Evolutionary conservation across 2,888 invertebrate species (phyloP).

Genomic region (Acanthosepion pharaonis): DNA sequence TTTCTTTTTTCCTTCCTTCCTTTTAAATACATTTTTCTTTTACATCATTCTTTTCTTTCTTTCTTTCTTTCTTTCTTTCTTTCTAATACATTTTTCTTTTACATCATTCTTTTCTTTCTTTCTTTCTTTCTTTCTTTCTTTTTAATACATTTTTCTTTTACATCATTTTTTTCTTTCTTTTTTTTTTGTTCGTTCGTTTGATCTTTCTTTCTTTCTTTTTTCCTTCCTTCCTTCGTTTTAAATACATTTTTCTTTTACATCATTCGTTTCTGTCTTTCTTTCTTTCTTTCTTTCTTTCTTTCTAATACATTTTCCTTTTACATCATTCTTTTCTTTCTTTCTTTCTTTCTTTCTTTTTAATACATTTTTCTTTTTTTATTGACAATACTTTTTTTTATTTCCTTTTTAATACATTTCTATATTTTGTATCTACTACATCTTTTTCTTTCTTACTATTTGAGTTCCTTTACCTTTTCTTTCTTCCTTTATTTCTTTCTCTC

Average conservation of each 20-base stretch:
- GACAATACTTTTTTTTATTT: background rate
- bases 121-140: background rate
- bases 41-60: too few relatives aligned
- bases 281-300: background rate
- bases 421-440: too few relatives aligned
- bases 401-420: too few relatives aligned
- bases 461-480: too few relatives aligned
- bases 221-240: background rate
- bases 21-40: too few relatives aligned
- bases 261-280: background rate
- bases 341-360: too few relatives aligned
- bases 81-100: background rate
- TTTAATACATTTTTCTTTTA: background rate
- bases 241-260: background rate
- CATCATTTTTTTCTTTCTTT: background rate
- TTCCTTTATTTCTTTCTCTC: background rate
- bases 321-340: too few relatives aligned
- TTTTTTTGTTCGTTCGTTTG: too few relatives aligned
- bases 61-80: background rate
- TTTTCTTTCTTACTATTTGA: too few relatives aligned
- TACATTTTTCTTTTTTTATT: background rate
- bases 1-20: too few relatives aligned
- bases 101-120: background rate
- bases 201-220: background rate
- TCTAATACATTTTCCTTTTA: too few relatives aligned